Percentiles rank a stretch among this genome's conserved stretches.
These are phyloP conservation scores for Myripristis murdjan DNA, from an alignment of 2,797 vertebrate species.

Conservation along the genomic window DNA sequence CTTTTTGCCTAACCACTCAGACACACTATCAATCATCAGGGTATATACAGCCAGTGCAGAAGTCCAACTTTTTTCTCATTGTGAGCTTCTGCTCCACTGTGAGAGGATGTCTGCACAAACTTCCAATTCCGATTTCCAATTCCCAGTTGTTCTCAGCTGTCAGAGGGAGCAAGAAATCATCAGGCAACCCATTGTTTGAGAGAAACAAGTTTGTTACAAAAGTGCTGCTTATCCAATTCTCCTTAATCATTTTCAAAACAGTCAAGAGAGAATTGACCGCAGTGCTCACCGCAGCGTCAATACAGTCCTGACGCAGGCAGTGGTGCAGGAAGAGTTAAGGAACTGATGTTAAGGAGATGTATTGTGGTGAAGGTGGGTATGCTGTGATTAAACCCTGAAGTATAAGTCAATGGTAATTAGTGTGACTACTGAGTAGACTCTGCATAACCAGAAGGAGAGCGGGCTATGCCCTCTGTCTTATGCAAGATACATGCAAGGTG, in stretches of 20 bases:
- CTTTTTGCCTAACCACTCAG: conserved; percentile 12
- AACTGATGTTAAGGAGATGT: conserved; percentile 22
- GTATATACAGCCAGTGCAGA: conserved; percentile 1
- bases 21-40: background rate
- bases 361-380: conserved; percentile 20
- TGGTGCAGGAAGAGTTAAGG: conserved; percentile 26
- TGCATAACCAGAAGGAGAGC: conserved; percentile 18
- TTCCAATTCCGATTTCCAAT: conserved; percentile 57
- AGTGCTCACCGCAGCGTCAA: conserved; percentile 34
- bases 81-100: conserved; percentile 22
- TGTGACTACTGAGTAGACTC: conserved; percentile 36
- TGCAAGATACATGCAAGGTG: conserved; percentile 27
- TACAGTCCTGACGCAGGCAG: conserved; percentile 18
- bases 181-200: conserved; percentile 42
- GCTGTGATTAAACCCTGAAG: conserved; percentile 41
- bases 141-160: conserved; percentile 50
- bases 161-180: conserved; percentile 43
- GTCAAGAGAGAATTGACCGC: conserved; percentile 41
- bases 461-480: conserved; percentile 32
- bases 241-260: conserved; percentile 47
- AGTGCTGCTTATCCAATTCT: conserved; percentile 59
- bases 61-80: conserved; percentile 23
- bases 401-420: conserved; percentile 45
- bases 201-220: conserved; percentile 42
- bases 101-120: conserved; percentile 51